These are phyloP conservation scores for Cistogaster globosa DNA, from an alignment of 2,888 invertebrate genomes.

Conservation along the genomic window DNA sequence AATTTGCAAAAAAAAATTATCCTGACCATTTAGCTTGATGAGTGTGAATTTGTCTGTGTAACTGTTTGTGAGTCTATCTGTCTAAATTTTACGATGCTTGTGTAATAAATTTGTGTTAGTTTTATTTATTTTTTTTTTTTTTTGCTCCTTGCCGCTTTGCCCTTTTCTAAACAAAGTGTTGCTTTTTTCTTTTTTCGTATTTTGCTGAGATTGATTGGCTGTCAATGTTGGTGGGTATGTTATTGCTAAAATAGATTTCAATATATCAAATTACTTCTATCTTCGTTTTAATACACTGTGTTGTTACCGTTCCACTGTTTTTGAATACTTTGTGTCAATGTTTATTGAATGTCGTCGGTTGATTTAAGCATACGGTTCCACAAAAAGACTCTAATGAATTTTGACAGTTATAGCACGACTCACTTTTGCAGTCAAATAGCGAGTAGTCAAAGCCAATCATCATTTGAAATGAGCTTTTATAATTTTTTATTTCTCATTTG, in stretches of 20 bases:
- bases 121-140: constrained; percentile 35
- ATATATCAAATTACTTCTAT: constrained; percentile 31
- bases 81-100: background rate
- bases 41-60: background rate
- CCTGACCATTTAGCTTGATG: background rate
- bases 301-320: background rate
- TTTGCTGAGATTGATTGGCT: constrained; percentile 59
- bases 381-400: constrained; percentile 43
- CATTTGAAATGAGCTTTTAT: constrained; percentile 5
- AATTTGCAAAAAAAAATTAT: constrained; percentile 19
- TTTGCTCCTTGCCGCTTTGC: constrained; percentile 8
- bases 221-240: constrained; percentile 51
- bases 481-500: too few species aligned
- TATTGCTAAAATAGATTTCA: constrained; percentile 50
- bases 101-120: constrained; percentile 34
- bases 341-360: constrained; percentile 5
- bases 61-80: background rate
- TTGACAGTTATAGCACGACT: constrained; percentile 62
- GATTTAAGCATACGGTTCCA: constrained; percentile 26
- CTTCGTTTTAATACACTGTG: background rate
- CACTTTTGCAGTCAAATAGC: constrained; percentile 35
- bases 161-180: too few species aligned
- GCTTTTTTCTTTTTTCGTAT: constrained; percentile 1
- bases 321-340: constrained; percentile 1
- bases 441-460: constrained; percentile 34